Base-by-base conservation (phyloP, 2,797 vertebrate genomes). In the Perodicticus potto region DNA sequence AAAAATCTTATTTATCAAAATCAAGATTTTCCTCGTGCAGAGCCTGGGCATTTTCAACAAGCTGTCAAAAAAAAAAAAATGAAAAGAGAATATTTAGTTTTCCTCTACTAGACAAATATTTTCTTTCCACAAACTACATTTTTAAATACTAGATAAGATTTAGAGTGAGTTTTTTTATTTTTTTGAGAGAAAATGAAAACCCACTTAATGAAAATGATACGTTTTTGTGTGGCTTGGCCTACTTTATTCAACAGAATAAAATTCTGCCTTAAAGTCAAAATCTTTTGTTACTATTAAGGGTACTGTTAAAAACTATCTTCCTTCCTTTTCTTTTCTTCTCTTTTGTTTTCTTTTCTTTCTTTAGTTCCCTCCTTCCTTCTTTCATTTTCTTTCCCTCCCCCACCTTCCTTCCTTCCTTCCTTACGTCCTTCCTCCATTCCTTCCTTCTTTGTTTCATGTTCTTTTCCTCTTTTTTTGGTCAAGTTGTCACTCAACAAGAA, bases 121-220 rank as follows among this genome's bases (percentile, higher is more conserved):
- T 84, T 80, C 2, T 65, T 92, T 49, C 22, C 16, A 61, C 34
- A 88, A 89, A 32, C 13, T 87, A 22, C 4, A 82, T 67, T 29
- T 78, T 86, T 84, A 78, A 87, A 72, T 69, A 87, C 23, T 81
- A 61, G 34, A 93, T 91, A 85, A 13, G 14, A 45, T 88, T 83
- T 80, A 61, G 22, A 78, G 37, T 83, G 2, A 2, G 2, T 80
- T 9, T 77, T 94, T 84, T 81, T 81, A 6, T 90, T 94, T 45
- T 57, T 49, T 55, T 82, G 34, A 89, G 22, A 72, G 25, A 95
- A 88, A 91, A 67, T 32, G 13, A 81, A 81, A 76, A 80, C 11
- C 63, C 25, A 49, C 17, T 86, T 83, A 63, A 40, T 93, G n/a
- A 59, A 53, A 89, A 91, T 40, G 2, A n/a, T 40, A 2, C 13